Evolutionary conservation across 2,888 invertebrate genomes (phyloP).

Genomic region (Leptopilina syphax): DNA sequence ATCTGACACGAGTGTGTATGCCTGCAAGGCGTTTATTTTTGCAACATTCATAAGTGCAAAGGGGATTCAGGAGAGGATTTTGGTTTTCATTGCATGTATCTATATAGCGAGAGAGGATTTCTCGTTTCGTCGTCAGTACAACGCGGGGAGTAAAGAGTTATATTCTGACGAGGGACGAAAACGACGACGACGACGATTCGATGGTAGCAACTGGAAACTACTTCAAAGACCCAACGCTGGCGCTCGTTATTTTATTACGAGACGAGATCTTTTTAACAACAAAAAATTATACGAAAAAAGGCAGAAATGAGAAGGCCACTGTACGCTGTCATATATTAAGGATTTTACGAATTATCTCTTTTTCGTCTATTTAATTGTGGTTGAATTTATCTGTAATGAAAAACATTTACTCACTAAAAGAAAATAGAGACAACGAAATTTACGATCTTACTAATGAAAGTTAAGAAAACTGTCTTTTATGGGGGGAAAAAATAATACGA

Average conservation of each 20-base stretch:
- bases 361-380: not conserved
- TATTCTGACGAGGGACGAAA: slow-evolving; percentile 58
- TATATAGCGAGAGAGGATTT: slow-evolving; percentile 46
- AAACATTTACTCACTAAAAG: not conserved
- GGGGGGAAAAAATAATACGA: too few relatives aligned
- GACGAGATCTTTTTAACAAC: slow-evolving; percentile 31
- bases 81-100: slow-evolving; percentile 37
- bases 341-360: not conserved
- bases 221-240: slow-evolving; percentile 63
- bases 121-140: slow-evolving; percentile 43
- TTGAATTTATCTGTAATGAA: not conserved
- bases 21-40: slow-evolving; percentile 62
- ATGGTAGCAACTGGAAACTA: slow-evolving; percentile 52
- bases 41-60: slow-evolving; percentile 53
- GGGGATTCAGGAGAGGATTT: slow-evolving; percentile 52
- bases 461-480: too few relatives aligned
- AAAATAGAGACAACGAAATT: too few relatives aligned
- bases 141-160: slow-evolving; percentile 59
- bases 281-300: not conserved
- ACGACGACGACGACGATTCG: slow-evolving; percentile 39
- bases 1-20: slow-evolving; percentile 58
- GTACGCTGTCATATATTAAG: not conserved
- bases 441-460: too few relatives aligned
- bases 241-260: slow-evolving; percentile 62
- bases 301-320: slow-evolving; percentile 22